A percentile compares a stretch with the other conserved stretches of the same genome.
Evolutionary conservation across 2,113 vertebrate species (phyloP).

Genomic region (Solenodon paradoxus): DNA sequence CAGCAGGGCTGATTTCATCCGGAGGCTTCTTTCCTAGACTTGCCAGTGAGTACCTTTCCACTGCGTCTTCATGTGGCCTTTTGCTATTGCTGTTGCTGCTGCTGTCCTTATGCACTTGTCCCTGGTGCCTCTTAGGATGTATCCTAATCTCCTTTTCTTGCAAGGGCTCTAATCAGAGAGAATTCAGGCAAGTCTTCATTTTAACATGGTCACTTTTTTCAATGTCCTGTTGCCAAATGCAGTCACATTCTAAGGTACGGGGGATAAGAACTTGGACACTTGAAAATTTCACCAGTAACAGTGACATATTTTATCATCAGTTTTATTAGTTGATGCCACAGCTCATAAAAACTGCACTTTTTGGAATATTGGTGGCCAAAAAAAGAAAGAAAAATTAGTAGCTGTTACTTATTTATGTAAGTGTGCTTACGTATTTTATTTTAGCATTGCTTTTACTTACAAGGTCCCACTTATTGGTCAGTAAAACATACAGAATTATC

Average conservation of each 20-base stretch:
- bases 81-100: too few relatives aligned
- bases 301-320: background rate
- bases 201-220: background rate
- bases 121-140: background rate
- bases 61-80: background rate
- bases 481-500: rapidly evolving
- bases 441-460: background rate
- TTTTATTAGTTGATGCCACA: background rate
- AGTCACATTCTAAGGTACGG: background rate
- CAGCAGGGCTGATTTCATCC: background rate
- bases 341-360: background rate
- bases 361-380: background rate
- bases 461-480: background rate
- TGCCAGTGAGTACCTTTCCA: background rate
- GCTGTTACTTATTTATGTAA: background rate
- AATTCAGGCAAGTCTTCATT: background rate
- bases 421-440: background rate
- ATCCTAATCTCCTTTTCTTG: background rate
- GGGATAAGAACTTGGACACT: background rate
- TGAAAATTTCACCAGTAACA: background rate
- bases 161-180: background rate
- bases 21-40: background rate
- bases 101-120: background rate
- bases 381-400: background rate
- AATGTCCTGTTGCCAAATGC: background rate